Conservation (phyloP, 2,797 vertebrate genomes). For the Tympanoctomys barrerae region DNA sequence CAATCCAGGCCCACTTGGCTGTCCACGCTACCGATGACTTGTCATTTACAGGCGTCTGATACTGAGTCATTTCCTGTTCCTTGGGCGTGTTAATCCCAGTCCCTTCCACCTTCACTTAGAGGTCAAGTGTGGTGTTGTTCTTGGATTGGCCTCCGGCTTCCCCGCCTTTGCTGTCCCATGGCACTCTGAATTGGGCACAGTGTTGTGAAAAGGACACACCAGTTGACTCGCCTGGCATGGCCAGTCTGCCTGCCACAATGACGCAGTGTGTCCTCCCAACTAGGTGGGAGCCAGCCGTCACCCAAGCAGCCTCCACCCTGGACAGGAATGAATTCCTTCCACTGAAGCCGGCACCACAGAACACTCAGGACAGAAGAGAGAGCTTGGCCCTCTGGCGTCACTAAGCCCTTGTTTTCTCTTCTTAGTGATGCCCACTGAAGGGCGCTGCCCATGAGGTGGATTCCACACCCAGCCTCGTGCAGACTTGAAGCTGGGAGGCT, state of each 20-base stretch:
- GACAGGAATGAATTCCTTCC: slow-evolving; percentile 64
- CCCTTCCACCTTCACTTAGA: slow-evolving; percentile 51
- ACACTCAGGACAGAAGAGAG: neutral
- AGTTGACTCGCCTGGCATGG: neutral
- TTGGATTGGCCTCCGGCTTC: slow-evolving; percentile 27
- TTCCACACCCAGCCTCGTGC: neutral
- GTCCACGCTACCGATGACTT: neutral
- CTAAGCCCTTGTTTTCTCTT: neutral
- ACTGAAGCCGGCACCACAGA: neutral
- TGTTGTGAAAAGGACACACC: neutral
- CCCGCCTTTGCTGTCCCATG: slow-evolving; percentile 8
- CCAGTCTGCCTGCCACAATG: slow-evolving; percentile 37
- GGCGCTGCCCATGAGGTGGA: neutral
- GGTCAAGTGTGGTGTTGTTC: slow-evolving; percentile 66
- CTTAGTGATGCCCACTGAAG: neutral
- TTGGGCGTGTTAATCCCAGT: neutral
- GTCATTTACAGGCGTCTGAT: neutral
- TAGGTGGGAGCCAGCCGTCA: slow-evolving; percentile 50
- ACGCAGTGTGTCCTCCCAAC: slow-evolving; percentile 4
- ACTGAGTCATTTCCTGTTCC: slow-evolving; percentile 60
- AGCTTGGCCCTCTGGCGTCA: neutral
- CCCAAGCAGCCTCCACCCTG: slow-evolving; percentile 54
- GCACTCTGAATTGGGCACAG: slow-evolving; percentile 27
- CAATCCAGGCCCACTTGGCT: fast-evolving
- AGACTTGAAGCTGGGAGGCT: neutral